Evolutionary conservation across 2,113 vertebrate genomes (phyloP), one percentile per base, ranked within the genome.

Genomic region (Etheostoma cragini): DNA sequence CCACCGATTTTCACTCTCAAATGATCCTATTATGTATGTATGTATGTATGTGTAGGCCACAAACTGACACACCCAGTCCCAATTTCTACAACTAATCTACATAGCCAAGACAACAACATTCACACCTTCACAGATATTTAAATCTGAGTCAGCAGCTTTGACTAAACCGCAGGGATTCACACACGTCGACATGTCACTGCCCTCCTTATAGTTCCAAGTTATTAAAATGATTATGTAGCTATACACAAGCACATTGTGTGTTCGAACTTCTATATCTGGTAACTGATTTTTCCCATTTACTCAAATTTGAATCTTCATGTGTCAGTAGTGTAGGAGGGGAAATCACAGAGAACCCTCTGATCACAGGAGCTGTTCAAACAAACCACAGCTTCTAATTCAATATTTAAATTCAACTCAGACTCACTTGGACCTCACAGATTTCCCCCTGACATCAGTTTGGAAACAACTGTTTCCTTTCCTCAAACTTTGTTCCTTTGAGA

Each of bases 1-100:
- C 88, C 88, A 87, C 87, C 17, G 17, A 76, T 89, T 90, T 90
- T 89, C 80, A 88, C 92, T 91, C 87, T 92, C 87, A 87, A 91
- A 90, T 88, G 74, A 91, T 84, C 82, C 80, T 52, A 63, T 81
- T 83, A 84, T 88, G 60, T 53, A 42, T 74, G 60, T 70, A 53
- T 66, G 57, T 58, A 46, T 76, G 47, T 72, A 38, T 65, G 21
- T 24, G 19, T 68, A 84, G 49, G 72, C 70, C 65, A 85, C 78
- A 81, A 75, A 30, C 76, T 74, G 82, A 87, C 91, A 86, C 91
- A 86, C 86, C 87, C 87, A 84, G 76, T 17, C 74, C 38, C 63
- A 53, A 57, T 21, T 63, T 46, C 83, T 71, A 61, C 72, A 69
- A 26, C 72, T 46, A 24, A 82, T 85, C 85, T 83, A 72, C 88